Base-by-base conservation (phyloP, 2,797 vertebrate species). In the Picus viridis region DNA sequence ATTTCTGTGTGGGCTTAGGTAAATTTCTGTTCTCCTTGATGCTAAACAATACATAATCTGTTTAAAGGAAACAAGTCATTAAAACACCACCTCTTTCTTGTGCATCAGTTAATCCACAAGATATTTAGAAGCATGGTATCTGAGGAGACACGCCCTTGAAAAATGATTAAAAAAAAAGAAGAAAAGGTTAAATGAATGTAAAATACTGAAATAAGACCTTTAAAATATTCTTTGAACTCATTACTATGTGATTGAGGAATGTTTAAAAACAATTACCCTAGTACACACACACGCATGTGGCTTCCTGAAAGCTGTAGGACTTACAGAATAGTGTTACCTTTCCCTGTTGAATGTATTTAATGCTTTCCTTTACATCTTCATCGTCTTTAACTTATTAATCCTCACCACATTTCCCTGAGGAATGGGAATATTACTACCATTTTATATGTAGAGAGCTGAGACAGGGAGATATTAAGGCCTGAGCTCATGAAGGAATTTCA, bases 1-100 rank as follows among this genome's bases (percentile, higher is more conserved):
- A 74, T 86, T 68, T 81, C 83, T 77, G 32, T 90, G 71, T 88
- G 69, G 77, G 29, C 39, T 90, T 95, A 89, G 87, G 86, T 90
- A 92, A 86, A 65, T 65, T 84, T 92, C 57, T 63, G 20, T 75
- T 93, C 57, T 73, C 18, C 54, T 95, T 87, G 43, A 81, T 90
- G 74, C 34, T 87, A 67, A 94, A 80, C 43, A 84, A 67, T 86
- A 79, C 62, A 41, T 80, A 76, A 79, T 81, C 23, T 83, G 43
- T 76, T 78, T 81, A 95, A 96, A 87, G 72, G 72, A 88, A 32
- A 75, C 51, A 64, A 79, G 59, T 36, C 92, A 47, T 69, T 47
- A 93, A 90, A 95, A 88, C 86, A 92, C 3, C 30, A 64, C 26
- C 9, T 65, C 90, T 65, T 89, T 64, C 57, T 83, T 84, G 29